Percentiles rank a stretch among this genome's conserved stretches.
Conservation (phyloP, 1,140 invertebrate genomes). For the Drosophila littoralis region DNA sequence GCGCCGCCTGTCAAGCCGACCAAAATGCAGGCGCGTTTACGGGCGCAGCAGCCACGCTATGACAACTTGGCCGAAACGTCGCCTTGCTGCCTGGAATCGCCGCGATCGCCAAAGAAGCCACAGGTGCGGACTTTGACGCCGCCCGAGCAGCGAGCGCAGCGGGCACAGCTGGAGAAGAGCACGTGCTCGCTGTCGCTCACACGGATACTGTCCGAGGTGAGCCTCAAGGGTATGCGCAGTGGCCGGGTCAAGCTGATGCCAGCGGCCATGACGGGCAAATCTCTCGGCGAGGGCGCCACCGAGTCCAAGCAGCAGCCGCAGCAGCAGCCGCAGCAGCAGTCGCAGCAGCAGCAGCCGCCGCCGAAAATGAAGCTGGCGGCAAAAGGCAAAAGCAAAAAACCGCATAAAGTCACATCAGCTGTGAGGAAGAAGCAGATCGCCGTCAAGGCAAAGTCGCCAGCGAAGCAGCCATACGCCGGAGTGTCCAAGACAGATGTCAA, state of each 20-base stretch:
- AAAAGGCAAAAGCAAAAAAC: not conserved
- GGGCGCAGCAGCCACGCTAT: conserved; percentile 46
- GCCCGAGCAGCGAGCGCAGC: conserved; percentile 6
- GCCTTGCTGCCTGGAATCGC: not conserved
- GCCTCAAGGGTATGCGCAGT: not conserved
- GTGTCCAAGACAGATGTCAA: not conserved
- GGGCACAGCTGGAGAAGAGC: conserved; percentile 5
- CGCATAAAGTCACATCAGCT: not conserved
- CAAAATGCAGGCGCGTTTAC: not conserved
- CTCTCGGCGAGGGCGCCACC: no score
- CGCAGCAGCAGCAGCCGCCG: not conserved
- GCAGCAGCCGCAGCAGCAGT: not conserved
- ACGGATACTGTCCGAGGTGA: conserved; percentile 1
- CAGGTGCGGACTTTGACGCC: conserved; percentile 10
- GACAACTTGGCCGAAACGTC: conserved; percentile 47
- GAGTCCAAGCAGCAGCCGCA: not conserved
- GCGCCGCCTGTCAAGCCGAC: conserved; percentile 41
- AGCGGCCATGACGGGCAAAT: not conserved
- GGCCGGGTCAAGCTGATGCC: not conserved
- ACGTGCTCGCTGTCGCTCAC: not conserved
- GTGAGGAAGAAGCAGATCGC: conserved; percentile 5
- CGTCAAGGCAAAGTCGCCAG: not conserved
- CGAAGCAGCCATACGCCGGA: not conserved
- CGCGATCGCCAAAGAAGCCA: not conserved
- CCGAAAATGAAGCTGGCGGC: not conserved